Conservation (phyloP, 2,113 vertebrate genomes). For the Sinocyclocheilus grahami region DNA sequence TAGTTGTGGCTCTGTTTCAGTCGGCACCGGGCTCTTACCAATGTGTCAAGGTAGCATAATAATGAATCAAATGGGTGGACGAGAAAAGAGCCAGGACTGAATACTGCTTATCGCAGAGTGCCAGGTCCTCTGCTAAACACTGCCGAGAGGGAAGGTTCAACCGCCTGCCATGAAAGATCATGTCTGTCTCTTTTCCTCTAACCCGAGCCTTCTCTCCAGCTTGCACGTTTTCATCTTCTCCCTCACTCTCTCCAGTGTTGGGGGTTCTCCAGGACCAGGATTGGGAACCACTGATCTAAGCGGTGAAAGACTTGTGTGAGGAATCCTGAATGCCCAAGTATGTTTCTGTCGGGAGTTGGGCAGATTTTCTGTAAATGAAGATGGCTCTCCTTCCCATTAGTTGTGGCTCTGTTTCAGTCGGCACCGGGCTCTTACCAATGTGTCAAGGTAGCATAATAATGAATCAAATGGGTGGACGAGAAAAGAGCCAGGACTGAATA, state of each 20-base stretch:
- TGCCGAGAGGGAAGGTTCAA: conserved; percentile 61
- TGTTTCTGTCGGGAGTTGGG: conserved; percentile 15
- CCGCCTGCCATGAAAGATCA: conserved; percentile 60
- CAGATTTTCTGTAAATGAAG: conserved; percentile 39
- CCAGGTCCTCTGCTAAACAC: conserved; percentile 58
- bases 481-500: conserved; percentile 56
- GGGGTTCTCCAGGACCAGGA: too few relatives aligned
- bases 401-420: conserved; percentile 46
- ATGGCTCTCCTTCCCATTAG: conserved; percentile 51
- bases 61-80: conserved; percentile 62
- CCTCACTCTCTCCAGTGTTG: neutral
- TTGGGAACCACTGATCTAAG: neutral
- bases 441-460: conserved; percentile 61
- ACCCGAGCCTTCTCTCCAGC: conserved; percentile 3
- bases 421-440: conserved; percentile 48
- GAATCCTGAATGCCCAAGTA: neutral
- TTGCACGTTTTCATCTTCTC: conserved; percentile 17
- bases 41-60: conserved; percentile 58
- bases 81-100: conserved; percentile 55
- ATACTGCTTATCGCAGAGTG: conserved; percentile 55
- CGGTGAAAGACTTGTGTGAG: neutral
- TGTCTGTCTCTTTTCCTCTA: conserved; percentile 12
- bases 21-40: conserved; percentile 48
- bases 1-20: conserved; percentile 53
- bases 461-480: conserved; percentile 58